Base-by-base conservation (phyloP, 1,140 invertebrate genomes). In the Nasonia longicornis region DNA sequence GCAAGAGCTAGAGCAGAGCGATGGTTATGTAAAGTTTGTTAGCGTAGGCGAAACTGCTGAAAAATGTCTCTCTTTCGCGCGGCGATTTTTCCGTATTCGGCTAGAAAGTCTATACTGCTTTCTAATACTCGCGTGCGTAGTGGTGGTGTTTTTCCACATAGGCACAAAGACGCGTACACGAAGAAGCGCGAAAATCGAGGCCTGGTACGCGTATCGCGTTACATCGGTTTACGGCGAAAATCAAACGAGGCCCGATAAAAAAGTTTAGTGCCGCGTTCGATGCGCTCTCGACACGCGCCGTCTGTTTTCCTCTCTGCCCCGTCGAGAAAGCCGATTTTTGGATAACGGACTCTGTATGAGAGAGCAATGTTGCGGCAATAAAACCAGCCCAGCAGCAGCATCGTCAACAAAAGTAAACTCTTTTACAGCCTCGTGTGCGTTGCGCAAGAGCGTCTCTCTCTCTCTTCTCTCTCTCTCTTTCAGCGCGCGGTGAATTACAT, bases 11-110 rank as follows among this genome's bases (percentile, higher is more conserved):
- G 38, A 42, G 38, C 6, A 10, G 1, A 6, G 10, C 38, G 7
- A 63, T 16, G 31, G 29, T 64, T 64, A 63, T 64, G 29, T n/a
- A 16, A 75, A 75, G 31, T 75, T 75, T 64, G 20, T 75, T n/a
- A 22, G n/a, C 12, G 48, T 52, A 52, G 48, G 48, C 14, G 48
- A 52, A 52, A 52, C 48, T 52, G 16, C 48, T 52, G 52, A 20
- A 58, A 58, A 58, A 58, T 52, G 1, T 52, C 2, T 16, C 48
- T 52, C 0, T 52, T 14, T 52, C 48, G 2, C 45, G 3, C 45
- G 4, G 4, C 8, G 11, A 14, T 52, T 20, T 58, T 58, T n/a
- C 16, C 16, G 0, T 58, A n/a, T 58, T 16, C 6, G 20, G 16
- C 20, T 58, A 58, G 52, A 58, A 58, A 58, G 52, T 58, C 52